Evolutionary conservation across 2,113 vertebrate genomes (phyloP).

Genomic region (Cinclus cinclus): DNA sequence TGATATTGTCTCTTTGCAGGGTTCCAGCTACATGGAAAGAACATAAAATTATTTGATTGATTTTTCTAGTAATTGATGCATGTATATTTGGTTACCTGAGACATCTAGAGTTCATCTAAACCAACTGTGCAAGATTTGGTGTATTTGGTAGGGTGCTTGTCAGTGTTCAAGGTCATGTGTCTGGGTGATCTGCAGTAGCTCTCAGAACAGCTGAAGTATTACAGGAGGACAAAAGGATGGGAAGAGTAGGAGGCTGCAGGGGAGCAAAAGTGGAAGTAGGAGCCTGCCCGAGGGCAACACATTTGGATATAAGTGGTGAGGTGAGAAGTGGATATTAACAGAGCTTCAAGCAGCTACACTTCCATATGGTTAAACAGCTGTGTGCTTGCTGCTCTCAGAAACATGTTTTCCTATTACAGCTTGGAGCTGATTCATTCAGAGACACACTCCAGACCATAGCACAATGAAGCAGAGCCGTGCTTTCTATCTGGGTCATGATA

Average conservation of each 20-base stretch:
- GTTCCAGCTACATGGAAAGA: neutral
- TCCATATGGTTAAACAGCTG: conserved; percentile 42
- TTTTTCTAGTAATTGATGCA: neutral
- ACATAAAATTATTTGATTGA: neutral
- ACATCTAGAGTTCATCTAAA: neutral
- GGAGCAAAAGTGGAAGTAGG: neutral
- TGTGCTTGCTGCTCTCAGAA: conserved; percentile 13
- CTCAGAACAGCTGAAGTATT: neutral
- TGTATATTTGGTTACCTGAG: neutral
- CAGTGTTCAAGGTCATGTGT: neutral
- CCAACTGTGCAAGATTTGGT: neutral
- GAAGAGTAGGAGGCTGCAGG: neutral
- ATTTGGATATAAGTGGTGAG: neutral
- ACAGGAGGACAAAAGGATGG: neutral
- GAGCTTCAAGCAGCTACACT: neutral
- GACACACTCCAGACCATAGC: neutral
- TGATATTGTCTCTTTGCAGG: neutral
- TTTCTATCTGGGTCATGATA: neutral
- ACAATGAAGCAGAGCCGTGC: neutral
- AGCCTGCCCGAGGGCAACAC: neutral
- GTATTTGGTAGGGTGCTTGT: neutral
- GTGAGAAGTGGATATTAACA: conserved; percentile 21
- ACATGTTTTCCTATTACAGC: neutral
- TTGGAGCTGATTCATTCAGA: neutral
- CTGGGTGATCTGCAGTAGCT: neutral